Evolutionary conservation across 2,113 vertebrate species (phyloP).

Genomic region (Anolis carolinensis): DNA sequence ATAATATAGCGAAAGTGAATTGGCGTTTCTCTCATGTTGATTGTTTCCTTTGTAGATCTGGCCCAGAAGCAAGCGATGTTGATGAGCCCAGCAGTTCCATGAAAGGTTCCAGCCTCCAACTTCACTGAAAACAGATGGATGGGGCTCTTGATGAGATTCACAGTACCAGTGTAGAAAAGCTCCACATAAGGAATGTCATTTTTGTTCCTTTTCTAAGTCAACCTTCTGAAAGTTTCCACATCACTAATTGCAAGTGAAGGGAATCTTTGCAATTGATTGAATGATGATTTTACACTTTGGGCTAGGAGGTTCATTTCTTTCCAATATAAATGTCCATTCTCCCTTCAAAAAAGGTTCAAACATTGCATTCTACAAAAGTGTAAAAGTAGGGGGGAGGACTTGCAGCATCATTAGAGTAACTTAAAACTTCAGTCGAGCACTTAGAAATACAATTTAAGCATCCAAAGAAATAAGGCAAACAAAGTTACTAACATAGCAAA

Average conservation of each 20-base stretch:
- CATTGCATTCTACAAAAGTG: background rate
- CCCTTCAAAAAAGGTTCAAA: background rate
- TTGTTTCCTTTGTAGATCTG: background rate
- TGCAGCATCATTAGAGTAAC: background rate
- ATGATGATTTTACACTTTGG: background rate
- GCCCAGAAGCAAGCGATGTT: background rate
- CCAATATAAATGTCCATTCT: background rate
- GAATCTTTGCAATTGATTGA: background rate
- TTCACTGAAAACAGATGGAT: background rate
- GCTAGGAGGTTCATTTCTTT: background rate
- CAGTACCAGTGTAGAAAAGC: background rate
- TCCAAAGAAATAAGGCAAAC: no score
- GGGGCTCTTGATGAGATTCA: background rate
- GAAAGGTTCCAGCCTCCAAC: background rate
- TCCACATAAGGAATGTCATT: background rate
- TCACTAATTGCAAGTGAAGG: slow-evolving; percentile 1
- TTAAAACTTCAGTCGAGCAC: no score
- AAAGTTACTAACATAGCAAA: no score
- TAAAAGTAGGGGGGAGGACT: no score
- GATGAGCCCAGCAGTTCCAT: background rate
- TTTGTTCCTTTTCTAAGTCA: background rate
- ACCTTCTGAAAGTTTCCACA: background rate
- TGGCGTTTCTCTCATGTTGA: background rate
- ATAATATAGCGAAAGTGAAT: background rate
- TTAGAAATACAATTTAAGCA: no score